Base-by-base conservation (phyloP, 2,888 invertebrate genomes). In the Trichogramma dendrolimi region DNA sequence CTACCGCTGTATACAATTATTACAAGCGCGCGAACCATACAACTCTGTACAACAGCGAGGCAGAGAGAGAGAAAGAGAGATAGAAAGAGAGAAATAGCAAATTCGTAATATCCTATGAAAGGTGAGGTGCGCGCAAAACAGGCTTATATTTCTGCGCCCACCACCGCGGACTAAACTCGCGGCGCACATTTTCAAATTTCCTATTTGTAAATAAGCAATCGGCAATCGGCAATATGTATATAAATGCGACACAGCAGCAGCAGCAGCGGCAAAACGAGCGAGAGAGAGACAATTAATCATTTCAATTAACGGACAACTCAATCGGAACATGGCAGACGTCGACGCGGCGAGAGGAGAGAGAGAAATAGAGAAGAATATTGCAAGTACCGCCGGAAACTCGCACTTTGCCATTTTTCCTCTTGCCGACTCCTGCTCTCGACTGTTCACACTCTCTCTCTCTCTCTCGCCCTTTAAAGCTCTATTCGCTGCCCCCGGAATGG, bases 191-290 rank as follows among this genome's bases (percentile, higher is more conserved):
- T 78, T 79, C 79, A 75, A 77, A 79, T 79, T 79, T 79, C 79
- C 79, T 79, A 79, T 79, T 79, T 79, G 79, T 77, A 79, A 79
- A 79, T 78, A 79, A 79, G 79, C 79, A 79, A 79, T 79, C 78
- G 78, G 71, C 71, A 57, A 11, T 6, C 11, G 27, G 48, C 48
- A 47, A 11, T 6, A 41, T 14, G 10, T 7, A 51, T 8, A n/a
- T 38, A n/a, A 40, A 8, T 40, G 27, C 55, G 14, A 5, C 40
- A 8, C n/a, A 64, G 69, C 58, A 43, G 52, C 27, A 40, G 47
- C 43, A 40, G 49, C 14, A 6, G 40, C 27, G n/a, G 51, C 47
- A 40, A 53, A 55, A 46, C 51, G 58, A 59, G 39, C 10, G 66
- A 55, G 62, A 67, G 68, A 56, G 61, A 79, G 79, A 78, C 77